These are phyloP conservation scores for Styela clava DNA, from an alignment of 23 tunicate genomes.

Conservation along the genomic window DNA sequence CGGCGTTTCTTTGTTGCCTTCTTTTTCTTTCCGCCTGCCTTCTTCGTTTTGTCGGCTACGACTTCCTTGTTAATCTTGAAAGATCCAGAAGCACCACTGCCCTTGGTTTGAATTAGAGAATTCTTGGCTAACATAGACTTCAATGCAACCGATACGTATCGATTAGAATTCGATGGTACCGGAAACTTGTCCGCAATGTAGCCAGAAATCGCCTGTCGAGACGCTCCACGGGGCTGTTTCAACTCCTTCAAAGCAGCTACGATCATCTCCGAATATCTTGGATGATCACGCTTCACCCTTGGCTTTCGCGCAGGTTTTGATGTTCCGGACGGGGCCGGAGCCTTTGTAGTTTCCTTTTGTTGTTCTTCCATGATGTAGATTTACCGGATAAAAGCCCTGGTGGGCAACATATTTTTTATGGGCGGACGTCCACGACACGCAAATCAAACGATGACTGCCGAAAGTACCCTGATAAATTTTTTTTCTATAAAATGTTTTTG, in stretches of 20 bases:
- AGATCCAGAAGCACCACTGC: constrained; percentile 76
- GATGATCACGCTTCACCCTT: constrained; percentile 34
- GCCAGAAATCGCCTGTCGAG: constrained; percentile 72
- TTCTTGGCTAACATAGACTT: constrained; percentile 61
- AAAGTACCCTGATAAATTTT: not conserved
- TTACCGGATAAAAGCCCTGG: no score
- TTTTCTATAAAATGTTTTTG: not conserved
- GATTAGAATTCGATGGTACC: constrained; percentile 25
- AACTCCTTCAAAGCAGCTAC: constrained; percentile 57
- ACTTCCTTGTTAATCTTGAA: constrained; percentile 41
- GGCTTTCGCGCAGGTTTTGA: not conserved
- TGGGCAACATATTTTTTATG: not conserved
- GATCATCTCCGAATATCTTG: constrained; percentile 79
- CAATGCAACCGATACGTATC: constrained; percentile 36
- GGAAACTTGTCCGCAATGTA: constrained; percentile 54
- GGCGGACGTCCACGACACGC: not conserved
- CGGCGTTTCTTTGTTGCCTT: not conserved
- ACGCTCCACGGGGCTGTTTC: constrained; percentile 54
- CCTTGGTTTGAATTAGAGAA: constrained; percentile 51
- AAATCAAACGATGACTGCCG: not conserved
- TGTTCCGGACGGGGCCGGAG: constrained; percentile 9
- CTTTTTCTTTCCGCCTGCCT: constrained; percentile 37
- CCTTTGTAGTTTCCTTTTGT: not conserved
- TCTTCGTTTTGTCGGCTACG: constrained; percentile 26
- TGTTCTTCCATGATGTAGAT: not conserved